Percentiles rank a stretch among this genome's conserved stretches.
phyloP scores from a whole-genome alignment of 2,797 vertebrate genomes.

The Arremon brunneinucha region DNA sequence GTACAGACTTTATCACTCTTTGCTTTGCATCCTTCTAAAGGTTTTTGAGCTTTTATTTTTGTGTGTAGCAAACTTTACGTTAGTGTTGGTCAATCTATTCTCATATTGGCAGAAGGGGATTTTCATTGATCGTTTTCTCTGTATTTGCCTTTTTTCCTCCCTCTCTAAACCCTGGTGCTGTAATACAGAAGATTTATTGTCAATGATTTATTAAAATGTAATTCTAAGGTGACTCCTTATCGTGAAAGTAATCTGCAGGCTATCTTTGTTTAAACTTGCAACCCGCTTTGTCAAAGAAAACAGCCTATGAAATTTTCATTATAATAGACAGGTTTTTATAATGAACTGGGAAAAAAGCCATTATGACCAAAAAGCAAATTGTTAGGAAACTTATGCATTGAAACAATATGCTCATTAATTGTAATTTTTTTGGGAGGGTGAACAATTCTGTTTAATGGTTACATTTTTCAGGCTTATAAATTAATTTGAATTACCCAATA shows the following conservation, averaged over 20 bases:
- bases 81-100: constrained; percentile 70
- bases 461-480: constrained; percentile 77
- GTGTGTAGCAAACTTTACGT: constrained; percentile 68
- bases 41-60: constrained; percentile 56
- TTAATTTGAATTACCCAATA: constrained; percentile 81
- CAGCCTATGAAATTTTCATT: constrained; percentile 80
- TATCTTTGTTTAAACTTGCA: constrained; percentile 81
- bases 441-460: constrained; percentile 78
- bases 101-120: constrained; percentile 75
- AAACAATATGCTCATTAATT: constrained; percentile 80
- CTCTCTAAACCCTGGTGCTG: constrained; percentile 68
- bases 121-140: constrained; percentile 79
- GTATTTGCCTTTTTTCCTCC: constrained; percentile 72
- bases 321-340: constrained; percentile 79
- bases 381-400: constrained; percentile 72
- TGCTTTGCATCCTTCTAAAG: constrained; percentile 64
- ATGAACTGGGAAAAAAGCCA: constrained; percentile 76
- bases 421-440: constrained; percentile 66
- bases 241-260: constrained; percentile 78
- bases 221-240: constrained; percentile 80
- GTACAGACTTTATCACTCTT: constrained; percentile 69
- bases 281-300: constrained; percentile 78
- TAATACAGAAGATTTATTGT: constrained; percentile 80
- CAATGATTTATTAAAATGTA: constrained; percentile 83
- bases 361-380: constrained; percentile 77